Evolutionary conservation across 1,140 invertebrate genomes (phyloP), one percentile per base, ranked within the genome.

Genomic region (Drosophila ambigua): DNA sequence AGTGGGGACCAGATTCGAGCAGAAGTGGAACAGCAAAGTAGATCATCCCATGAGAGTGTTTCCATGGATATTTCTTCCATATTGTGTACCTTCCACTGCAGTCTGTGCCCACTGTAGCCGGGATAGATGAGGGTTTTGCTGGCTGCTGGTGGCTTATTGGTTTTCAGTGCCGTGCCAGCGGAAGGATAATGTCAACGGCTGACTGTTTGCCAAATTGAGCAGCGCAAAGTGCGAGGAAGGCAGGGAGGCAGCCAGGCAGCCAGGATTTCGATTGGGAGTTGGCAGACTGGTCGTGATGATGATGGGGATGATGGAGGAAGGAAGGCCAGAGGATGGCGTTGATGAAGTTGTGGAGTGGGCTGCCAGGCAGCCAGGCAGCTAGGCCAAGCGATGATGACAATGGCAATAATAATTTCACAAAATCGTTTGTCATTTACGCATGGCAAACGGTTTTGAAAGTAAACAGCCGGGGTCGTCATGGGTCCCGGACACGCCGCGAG

Each of bases 371-470:
- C 60, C 59, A 64, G 49, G 15, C 74, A 72, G 60, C 71, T 58
- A 53, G 78, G 68, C 71, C 61, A 53, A 80, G 68, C 63, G 73
- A 79, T 81, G 66, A 83, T 87, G 75, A 88, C 83, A 87, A 87
- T 79, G 83, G 83, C 83, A 87, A 87, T 87, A 87, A 87, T 87
- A 87, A 87, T 87, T 87, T 87, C 71, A 81, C 83, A 87, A 87
- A 87, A 87, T 87, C 83, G 83, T 87, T 87, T 87, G 83, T 87
- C 83, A 87, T 87, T 87, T 87, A 87, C 83, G 83, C 83, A 87
- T 87, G 83, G 83, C 83, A 87, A 87, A 87, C 83, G 83, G 83
- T 87, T 87, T 88, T 87, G 83, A 87, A 87, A 87, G 83, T 87
- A 87, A 87, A 87, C 83, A 87, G 83, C 57, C 78, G 78, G 69